A percentile compares a stretch with the other conserved stretches of the same genome.
These are phyloP conservation scores for Philopotamus ludificatus DNA, from an alignment of 1,140 invertebrate species.

Conservation along the genomic window DNA sequence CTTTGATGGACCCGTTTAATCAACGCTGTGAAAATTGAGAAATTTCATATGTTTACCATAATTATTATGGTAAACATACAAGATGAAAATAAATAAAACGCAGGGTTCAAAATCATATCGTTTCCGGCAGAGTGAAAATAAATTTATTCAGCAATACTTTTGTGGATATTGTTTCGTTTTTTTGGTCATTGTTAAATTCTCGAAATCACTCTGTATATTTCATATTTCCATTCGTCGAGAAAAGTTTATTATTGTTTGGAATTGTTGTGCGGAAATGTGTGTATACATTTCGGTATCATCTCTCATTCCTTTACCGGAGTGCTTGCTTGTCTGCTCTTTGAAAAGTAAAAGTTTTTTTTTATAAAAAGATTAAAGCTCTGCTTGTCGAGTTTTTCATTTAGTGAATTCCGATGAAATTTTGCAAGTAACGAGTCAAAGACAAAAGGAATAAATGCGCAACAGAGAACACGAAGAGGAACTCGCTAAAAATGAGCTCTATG, in stretches of 20 bases:
- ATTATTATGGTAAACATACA: no score
- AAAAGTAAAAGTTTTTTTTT: constrained; percentile 8
- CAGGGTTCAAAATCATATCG: no score
- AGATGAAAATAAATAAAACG: no score
- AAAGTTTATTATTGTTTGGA: neutral
- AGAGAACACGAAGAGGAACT: constrained; percentile 1
- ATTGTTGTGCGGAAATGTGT: neutral
- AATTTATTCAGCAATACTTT: no score
- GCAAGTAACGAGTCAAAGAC: constrained; percentile 10
- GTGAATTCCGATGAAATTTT: constrained; percentile 4
- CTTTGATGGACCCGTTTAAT: no score
- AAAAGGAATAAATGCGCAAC: constrained; percentile 4
- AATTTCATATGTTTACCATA: no score
- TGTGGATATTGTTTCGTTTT: no score
- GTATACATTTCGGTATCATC: neutral
- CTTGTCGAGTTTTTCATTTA: constrained; percentile 1
- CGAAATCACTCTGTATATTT: no score
- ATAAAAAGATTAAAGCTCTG: constrained; percentile 2
- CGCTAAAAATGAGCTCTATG: no score
- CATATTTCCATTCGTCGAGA: neutral
- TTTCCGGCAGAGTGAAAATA: no score
- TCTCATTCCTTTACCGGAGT: neutral
- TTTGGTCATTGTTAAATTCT: no score
- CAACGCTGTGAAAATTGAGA: no score
- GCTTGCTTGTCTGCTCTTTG: neutral